These are phyloP conservation scores for Hemicrepidius hirtus DNA, from an alignment of 2,888 invertebrate genomes.

Conservation along the genomic window DNA sequence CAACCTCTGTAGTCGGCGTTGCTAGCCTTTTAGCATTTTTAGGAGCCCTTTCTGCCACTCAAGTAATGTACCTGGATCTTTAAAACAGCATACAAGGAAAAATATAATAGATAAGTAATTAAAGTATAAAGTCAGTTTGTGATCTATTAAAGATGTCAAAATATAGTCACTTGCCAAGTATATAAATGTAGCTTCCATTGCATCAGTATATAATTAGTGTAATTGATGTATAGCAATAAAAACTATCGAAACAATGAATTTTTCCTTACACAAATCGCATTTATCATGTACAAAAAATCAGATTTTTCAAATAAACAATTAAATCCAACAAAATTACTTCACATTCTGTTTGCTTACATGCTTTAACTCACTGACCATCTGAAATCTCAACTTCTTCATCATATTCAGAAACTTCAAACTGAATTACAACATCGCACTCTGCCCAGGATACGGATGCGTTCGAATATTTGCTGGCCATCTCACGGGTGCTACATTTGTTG, in stretches of 20 bases:
- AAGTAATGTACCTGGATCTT: conserved; percentile 92
- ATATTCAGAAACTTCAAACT: conserved; percentile 18
- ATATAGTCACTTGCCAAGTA: conserved; percentile 6
- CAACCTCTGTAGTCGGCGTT: conserved; percentile 90
- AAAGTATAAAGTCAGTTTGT: neutral
- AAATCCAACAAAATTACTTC: neutral
- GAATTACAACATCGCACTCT: conserved; percentile 35
- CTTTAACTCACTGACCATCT: conserved; percentile 47
- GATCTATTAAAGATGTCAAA: neutral
- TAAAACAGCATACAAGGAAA: conserved; percentile 69
- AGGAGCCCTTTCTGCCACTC: conserved; percentile 89
- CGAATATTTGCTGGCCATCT: conserved; percentile 2
- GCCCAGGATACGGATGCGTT: conserved; percentile 42
- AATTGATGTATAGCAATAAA: conserved; percentile 1
- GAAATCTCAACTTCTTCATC: conserved; percentile 36
- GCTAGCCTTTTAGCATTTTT: conserved; percentile 90
- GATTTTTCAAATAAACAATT: neutral
- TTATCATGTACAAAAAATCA: neutral
- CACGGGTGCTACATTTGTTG: conserved; percentile 3
- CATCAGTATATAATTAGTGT: conserved; percentile 8
- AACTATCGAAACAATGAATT: neutral
- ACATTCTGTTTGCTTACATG: conserved; percentile 41
- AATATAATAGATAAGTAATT: conserved; percentile 1
- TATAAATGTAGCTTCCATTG: conserved; percentile 3
- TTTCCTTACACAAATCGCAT: neutral